A percentile compares a stretch with the other conserved stretches of the same genome.
Conservation (phyloP, 23 tunicate species). For the Halocynthia aurantium region DNA sequence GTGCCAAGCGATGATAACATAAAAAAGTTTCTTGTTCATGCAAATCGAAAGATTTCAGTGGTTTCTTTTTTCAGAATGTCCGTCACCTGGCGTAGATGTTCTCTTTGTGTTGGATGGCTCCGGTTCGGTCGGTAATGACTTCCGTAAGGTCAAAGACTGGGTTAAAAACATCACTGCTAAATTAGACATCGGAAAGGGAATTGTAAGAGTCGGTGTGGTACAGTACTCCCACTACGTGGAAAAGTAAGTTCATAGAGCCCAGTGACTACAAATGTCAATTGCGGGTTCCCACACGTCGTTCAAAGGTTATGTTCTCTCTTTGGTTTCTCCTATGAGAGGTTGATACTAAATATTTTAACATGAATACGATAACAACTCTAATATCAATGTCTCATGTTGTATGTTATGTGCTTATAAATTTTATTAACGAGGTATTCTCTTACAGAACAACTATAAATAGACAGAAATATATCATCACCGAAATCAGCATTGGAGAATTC, state of each 20-base stretch:
- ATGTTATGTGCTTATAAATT: too few species aligned
- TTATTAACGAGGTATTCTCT: too few species aligned
- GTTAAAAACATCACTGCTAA: slow-evolving; percentile 1
- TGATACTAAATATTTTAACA: too few species aligned
- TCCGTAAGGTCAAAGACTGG: background rate
- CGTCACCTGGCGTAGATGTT: background rate
- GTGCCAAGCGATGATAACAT: too few species aligned
- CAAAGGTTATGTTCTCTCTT: too few species aligned
- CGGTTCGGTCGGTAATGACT: background rate
- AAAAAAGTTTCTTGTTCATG: too few species aligned
- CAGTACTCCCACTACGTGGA: slow-evolving; percentile 3
- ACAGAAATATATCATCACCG: background rate
- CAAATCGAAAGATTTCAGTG: too few species aligned
- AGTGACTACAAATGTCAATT: too few species aligned
- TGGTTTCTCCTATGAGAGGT: too few species aligned
- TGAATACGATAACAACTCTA: too few species aligned
- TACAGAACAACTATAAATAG: background rate
- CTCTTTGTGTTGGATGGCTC: slow-evolving; percentile 4
- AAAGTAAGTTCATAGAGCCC: background rate
- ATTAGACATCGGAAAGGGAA: background rate
- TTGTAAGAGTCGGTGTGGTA: background rate
- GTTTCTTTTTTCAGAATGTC: background rate
- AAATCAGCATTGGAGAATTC: slow-evolving; percentile 4
- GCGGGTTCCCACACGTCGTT: too few species aligned
- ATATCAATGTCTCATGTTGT: too few species aligned